Percentiles rank a stretch among this genome's conserved stretches.
These are phyloP conservation scores for Galerucella nymphaeae DNA, from an alignment of 2,888 invertebrate genomes.

Conservation along the genomic window DNA sequence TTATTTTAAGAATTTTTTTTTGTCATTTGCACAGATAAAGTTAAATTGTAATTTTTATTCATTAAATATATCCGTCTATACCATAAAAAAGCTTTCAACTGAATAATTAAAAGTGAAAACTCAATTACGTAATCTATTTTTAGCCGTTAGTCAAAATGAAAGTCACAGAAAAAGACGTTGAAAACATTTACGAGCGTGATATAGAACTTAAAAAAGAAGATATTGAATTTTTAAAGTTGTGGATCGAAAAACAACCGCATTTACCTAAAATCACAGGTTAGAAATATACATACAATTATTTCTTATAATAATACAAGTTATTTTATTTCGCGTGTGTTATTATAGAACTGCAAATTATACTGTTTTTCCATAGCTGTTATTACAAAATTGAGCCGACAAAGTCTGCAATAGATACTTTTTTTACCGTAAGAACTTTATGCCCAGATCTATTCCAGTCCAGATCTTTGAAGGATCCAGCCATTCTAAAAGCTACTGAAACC, in stretches of 20 bases:
- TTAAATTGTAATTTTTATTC: no score
- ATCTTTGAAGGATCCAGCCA: conserved; percentile 66
- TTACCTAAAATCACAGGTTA: neutral
- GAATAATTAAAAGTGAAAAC: no score
- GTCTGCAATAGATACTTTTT: conserved; percentile 75
- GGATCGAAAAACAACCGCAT: neutral
- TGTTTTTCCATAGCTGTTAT: conserved; percentile 77
- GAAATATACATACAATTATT: neutral
- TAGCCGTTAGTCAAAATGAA: neutral
- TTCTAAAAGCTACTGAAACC: conserved; percentile 64
- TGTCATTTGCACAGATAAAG: no score
- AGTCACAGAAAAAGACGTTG: neutral
- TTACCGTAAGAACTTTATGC: conserved; percentile 74
- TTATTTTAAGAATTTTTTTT: no score
- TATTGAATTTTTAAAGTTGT: neutral
- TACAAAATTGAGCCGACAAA: conserved; percentile 77
- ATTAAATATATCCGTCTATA: no score
- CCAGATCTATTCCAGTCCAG: conserved; percentile 73
- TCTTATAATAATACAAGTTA: no score
- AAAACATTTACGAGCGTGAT: neutral
- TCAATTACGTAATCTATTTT: no score
- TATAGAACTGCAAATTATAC: conserved; percentile 65
- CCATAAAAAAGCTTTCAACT: no score
- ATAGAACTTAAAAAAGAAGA: neutral
- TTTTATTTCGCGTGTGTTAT: conserved; percentile 16